Base-by-base conservation (phyloP, 2,113 vertebrate genomes). In the Osmerus mordax region DNA sequence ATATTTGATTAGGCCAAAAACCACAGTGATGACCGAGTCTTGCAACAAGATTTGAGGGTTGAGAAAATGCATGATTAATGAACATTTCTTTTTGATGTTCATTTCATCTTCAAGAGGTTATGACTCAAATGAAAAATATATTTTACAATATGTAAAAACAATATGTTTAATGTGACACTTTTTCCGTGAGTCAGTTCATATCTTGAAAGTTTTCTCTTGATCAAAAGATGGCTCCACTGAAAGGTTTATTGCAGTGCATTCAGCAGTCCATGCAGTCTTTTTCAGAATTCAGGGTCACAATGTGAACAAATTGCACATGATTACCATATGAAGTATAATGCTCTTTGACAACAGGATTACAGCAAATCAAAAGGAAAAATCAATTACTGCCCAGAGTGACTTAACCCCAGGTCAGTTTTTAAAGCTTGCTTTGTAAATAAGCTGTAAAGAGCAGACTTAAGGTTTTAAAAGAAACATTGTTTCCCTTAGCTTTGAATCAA, bases 1-100 rank as follows among this genome's bases (percentile, higher is more conserved):
- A 91, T 91, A 86, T 90, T 91, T 90, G 87, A 90, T 88, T 73
- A 83, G 80, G 41, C 76, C 77, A 83, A 82, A 79, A 81, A 79
- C 58, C 66, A 76, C 72, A 77, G 75, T 79, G 78, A 83, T 78
- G 76, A 86, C 76, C 79, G 73, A 74, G 69, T 36, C 47, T 59
- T 73, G 75, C 76, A 78, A 78, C 55, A 65, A 25, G 71, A 71
- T 85, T 75, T 68, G 77, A 70, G 72, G 71, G 81, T 84, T 71
- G 71, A 67, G 23, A 65, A 65, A 63, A 56, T 78, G 76, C 76
- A 82, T 85, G 70, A 82, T 81, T 84, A 63, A 84, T 79, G 55
- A 4, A 9, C 47, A 65, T 65, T 73, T 78, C 65, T 68, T 51
- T 65, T 68, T 53, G 69, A 58, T 64, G 52, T 64, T 66, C 28